A percentile compares a stretch with the other conserved stretches of the same genome.
Evolutionary conservation across 2,888 invertebrate species (phyloP).

Genomic region (Drosophila niveifrons): DNA sequence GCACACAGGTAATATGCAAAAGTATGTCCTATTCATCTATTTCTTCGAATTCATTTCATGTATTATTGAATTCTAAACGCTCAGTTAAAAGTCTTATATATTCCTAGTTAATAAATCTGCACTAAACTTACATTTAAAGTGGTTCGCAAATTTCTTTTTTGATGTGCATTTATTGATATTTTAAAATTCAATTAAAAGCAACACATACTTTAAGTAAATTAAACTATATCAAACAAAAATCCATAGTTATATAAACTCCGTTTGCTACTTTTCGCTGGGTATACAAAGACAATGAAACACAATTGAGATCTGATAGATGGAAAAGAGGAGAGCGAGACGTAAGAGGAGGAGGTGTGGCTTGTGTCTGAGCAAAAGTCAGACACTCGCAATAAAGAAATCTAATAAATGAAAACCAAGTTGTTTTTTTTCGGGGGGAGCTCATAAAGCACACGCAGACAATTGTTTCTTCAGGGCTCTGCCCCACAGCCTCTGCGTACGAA

Average conservation of each 20-base stretch:
- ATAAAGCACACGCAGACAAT: slow-evolving; percentile 44
- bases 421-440: slow-evolving; percentile 18
- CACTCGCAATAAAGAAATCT: slow-evolving; percentile 66
- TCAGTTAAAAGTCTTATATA: too few species aligned
- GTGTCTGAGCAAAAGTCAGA: slow-evolving; percentile 48
- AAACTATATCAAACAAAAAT: not conserved
- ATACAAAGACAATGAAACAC: slow-evolving; percentile 38
- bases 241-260: not conserved
- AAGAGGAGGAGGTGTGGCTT: slow-evolving; percentile 36
- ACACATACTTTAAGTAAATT: not conserved
- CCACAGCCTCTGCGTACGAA: slow-evolving; percentile 33
- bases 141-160: too few species aligned
- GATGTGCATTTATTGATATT: too few species aligned
- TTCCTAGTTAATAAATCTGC: too few species aligned
- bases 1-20: too few species aligned
- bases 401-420: slow-evolving; percentile 62
- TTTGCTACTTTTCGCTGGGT: slow-evolving; percentile 3
- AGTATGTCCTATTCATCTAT: too few species aligned
- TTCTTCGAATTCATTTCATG: too few species aligned
- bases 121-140: not conserved
- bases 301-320: slow-evolving; percentile 34
- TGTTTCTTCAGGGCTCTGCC: slow-evolving; percentile 25
- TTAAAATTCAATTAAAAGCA: too few species aligned
- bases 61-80: too few species aligned
- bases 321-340: slow-evolving; percentile 12